Percentiles rank a stretch among this genome's conserved stretches.
Conservation (phyloP, 2,888 invertebrate species). For the Hemistola chrysoprasaria region DNA sequence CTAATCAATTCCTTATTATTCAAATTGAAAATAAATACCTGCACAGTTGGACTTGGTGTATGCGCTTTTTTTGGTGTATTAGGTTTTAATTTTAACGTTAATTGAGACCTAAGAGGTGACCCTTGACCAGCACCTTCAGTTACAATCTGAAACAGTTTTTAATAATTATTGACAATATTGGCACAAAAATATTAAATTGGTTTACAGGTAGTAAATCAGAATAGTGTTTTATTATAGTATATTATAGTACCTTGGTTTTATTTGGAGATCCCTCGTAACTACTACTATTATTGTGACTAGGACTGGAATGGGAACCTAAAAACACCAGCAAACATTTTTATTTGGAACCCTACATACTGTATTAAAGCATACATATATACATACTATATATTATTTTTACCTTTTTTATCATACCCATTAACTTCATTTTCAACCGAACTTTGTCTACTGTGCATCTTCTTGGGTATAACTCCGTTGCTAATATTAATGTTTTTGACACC, state of each 20-base stretch:
- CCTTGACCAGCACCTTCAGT: conserved; percentile 86
- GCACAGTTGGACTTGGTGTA: conserved; percentile 72
- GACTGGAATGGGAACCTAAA: conserved; percentile 64
- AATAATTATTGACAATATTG: too few relatives aligned
- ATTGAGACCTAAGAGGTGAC: conserved; percentile 87
- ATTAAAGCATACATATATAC: too few relatives aligned
- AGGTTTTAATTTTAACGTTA: conserved; percentile 86
- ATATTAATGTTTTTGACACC: conserved; percentile 72
- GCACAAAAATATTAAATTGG: background rate
- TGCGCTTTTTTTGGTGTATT: conserved; percentile 78
- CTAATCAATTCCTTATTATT: too few relatives aligned
- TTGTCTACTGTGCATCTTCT: conserved; percentile 63
- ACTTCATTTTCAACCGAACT: conserved; percentile 64
- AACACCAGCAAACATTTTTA: conserved; percentile 27
- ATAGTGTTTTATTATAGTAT: background rate
- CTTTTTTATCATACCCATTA: conserved; percentile 66
- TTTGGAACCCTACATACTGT: too few relatives aligned
- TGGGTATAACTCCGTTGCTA: conserved; percentile 67
- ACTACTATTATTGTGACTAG: conserved; percentile 63
- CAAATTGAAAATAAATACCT: conserved; percentile 50
- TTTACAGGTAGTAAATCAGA: background rate
- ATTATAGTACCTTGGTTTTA: conserved; percentile 62
- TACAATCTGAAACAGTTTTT: conserved; percentile 53
- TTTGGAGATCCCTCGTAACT: conserved; percentile 74
- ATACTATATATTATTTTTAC: conserved; percentile 33